These are phyloP conservation scores for Parasteatoda tepidariorum DNA, from an alignment of 1,140 invertebrate species.

Conservation along the genomic window DNA sequence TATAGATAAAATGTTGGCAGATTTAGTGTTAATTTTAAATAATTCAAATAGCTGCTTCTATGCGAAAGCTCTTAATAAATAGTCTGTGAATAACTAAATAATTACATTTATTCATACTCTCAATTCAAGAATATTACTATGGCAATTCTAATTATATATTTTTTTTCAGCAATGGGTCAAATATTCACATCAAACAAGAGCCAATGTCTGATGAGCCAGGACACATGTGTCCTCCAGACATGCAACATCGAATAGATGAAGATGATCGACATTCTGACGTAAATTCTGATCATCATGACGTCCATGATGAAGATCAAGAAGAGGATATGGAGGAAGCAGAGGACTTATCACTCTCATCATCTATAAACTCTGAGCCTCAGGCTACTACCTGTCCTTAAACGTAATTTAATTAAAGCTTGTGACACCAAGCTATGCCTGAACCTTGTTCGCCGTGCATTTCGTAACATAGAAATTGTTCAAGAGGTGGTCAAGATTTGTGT, in stretches of 20 bases:
- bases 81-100: too few relatives aligned
- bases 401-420: background rate
- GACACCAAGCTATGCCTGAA: background rate
- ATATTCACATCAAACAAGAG: slow-evolving; percentile 57
- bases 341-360: slow-evolving; percentile 54
- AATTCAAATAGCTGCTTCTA: too few relatives aligned
- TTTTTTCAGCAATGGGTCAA: slow-evolving; percentile 34
- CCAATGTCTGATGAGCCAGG: slow-evolving; percentile 38
- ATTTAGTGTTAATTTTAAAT: too few relatives aligned
- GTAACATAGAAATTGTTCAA: background rate
- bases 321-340: slow-evolving; percentile 57
- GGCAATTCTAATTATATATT: background rate
- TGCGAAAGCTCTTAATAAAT: too few relatives aligned
- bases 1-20: too few relatives aligned
- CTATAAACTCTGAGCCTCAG: slow-evolving; percentile 57
- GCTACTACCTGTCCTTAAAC: slow-evolving; percentile 57
- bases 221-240: slow-evolving; percentile 36
- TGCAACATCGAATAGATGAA: slow-evolving; percentile 41
- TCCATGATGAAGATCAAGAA: slow-evolving; percentile 15
- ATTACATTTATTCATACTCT: too few relatives aligned
- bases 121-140: too few relatives aligned
- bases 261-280: slow-evolving; percentile 31
- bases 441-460: background rate
- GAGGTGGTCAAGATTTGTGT: background rate
- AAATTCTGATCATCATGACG: slow-evolving; percentile 6